These are phyloP conservation scores for Lycorma delicatula DNA, from an alignment of 1,140 invertebrate species.

Conservation along the genomic window DNA sequence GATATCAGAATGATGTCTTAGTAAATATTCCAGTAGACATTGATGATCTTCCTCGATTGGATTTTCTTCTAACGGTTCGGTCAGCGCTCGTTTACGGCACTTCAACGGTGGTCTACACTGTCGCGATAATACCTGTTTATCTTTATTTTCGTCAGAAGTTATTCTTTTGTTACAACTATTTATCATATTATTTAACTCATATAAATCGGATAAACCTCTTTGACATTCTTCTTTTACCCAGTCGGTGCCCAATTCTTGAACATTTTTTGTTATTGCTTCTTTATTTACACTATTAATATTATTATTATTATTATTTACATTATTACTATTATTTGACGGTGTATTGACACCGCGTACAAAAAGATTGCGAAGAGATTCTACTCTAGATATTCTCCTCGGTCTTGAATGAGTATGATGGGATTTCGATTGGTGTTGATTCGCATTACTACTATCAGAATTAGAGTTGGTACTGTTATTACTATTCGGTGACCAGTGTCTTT, in stretches of 20 bases:
- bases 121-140: too few relatives aligned
- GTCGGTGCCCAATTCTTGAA: conserved; percentile 20
- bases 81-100: conserved; percentile 18
- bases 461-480: conserved; percentile 12
- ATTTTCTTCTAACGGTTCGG: conserved; percentile 28
- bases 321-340: conserved; percentile 19
- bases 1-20: conserved; percentile 15
- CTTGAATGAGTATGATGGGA: conserved; percentile 24
- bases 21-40: conserved; percentile 25
- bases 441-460: conserved; percentile 8
- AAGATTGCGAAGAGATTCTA: conserved; percentile 48
- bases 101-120: conserved; percentile 10
- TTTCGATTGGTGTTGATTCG: conserved; percentile 7
- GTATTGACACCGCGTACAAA: conserved; percentile 34
- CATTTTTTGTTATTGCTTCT: conserved; percentile 5
- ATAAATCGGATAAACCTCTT: conserved; percentile 32
- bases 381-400: conserved; percentile 43
- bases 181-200: conserved; percentile 28
- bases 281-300: background rate
- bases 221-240: conserved; percentile 35
- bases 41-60: conserved; percentile 29
- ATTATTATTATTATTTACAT: conserved; percentile 1
- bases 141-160: conserved; percentile 9
- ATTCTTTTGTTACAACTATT: conserved; percentile 14
- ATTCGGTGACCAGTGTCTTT: conserved; percentile 42